phyloP scores from a whole-genome alignment of 2,888 invertebrate species.

The Hymenopus coronatus region DNA sequence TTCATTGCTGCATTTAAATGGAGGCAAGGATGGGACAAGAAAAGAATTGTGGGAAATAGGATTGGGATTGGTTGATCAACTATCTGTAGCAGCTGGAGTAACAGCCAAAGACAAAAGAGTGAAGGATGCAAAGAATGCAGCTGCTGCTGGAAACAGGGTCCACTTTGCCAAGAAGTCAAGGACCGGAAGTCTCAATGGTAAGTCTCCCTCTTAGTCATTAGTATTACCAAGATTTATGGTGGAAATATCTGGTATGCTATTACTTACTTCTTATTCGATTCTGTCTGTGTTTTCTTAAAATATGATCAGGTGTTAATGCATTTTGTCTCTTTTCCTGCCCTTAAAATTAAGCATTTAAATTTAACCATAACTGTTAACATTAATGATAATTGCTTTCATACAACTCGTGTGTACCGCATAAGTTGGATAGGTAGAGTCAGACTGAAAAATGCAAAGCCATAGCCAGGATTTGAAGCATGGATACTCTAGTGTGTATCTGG shows the following conservation, averaged over 20 bases:
- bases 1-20: neutral
- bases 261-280: neutral
- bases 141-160: constrained; percentile 26
- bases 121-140: constrained; percentile 71
- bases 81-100: constrained; percentile 82
- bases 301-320: too few relatives aligned
- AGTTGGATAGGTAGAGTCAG: too few relatives aligned
- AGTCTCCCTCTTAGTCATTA: neutral
- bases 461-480: too few relatives aligned
- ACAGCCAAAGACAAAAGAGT: constrained; percentile 86
- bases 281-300: too few relatives aligned
- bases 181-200: constrained; percentile 24
- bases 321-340: too few relatives aligned
- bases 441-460: too few relatives aligned
- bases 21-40: constrained; percentile 13
- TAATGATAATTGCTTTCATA: too few relatives aligned
- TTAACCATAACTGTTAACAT: too few relatives aligned
- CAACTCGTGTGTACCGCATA: too few relatives aligned
- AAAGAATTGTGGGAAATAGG: constrained; percentile 34
- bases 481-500: too few relatives aligned
- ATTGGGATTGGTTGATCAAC: constrained; percentile 49
- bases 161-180: constrained; percentile 33
- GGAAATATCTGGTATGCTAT: neutral
- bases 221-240: neutral
- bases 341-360: too few relatives aligned